Conservation (phyloP, 1,140 invertebrate genomes). For the Drosophila micromelanica region DNA sequence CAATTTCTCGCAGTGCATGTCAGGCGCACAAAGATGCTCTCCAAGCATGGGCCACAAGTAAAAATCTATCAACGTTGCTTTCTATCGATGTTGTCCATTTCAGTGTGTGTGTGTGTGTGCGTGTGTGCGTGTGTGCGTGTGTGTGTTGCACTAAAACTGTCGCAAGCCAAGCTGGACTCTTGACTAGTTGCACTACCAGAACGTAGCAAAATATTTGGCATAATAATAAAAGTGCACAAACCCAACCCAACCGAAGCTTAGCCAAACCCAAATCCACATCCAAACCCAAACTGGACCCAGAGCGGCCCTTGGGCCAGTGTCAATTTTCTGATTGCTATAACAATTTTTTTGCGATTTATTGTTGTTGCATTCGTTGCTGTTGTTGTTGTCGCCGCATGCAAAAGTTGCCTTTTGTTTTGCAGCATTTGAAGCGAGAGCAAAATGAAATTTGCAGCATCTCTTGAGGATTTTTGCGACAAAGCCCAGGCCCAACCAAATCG, state of each 20-base stretch:
- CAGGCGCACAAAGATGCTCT: constrained; percentile 31
- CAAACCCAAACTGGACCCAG: neutral
- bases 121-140: neutral
- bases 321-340: constrained; percentile 75
- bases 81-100: constrained; percentile 50
- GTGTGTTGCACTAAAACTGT: neutral
- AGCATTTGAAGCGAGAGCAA: constrained; percentile 43
- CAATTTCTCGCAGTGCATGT: constrained; percentile 72
- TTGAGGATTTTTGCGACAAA: constrained; percentile 67
- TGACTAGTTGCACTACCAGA: neutral
- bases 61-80: constrained; percentile 58
- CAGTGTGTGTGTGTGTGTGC: neutral
- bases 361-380: constrained; percentile 21
- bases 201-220: constrained; percentile 71
- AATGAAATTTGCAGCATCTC: constrained; percentile 73
- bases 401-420: constrained; percentile 69
- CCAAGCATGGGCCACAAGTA: constrained; percentile 23
- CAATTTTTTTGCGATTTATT: constrained; percentile 44
- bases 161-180: neutral
- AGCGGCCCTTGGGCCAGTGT: constrained; percentile 42
- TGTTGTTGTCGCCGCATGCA: constrained; percentile 18
- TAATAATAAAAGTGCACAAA: constrained; percentile 67
- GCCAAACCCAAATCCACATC: too few relatives aligned
- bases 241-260: too few relatives aligned
- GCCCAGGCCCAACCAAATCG: constrained; percentile 17